Evolutionary conservation across 2,113 vertebrate species (phyloP), one percentile per base, ranked within the genome.

Genomic region (Geococcyx californianus): DNA sequence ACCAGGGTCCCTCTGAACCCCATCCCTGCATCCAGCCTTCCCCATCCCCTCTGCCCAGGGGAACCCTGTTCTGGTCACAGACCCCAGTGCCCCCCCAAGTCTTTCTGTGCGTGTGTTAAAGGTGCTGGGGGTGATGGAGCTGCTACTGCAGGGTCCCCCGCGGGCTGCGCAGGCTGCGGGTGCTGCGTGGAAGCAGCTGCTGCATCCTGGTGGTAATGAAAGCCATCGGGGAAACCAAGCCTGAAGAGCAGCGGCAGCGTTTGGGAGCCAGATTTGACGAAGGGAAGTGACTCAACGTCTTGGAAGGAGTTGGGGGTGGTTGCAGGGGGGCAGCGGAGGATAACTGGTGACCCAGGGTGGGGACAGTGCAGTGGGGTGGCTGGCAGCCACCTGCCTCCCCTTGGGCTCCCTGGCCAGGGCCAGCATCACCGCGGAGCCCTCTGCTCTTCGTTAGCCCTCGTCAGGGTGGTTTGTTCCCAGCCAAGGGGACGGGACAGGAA

Each of bases 271-370:
- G 89, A 95, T 94, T 86, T 51, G 76, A 54, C 4, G 33, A 70
- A 28, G 94, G 95, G 96, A 96, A 95, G 72, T 96, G 96, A 97
- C 75, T 97, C 92, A 97, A 92, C 59, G 85, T 88, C 94, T 96
- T 90, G 94, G 94, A 94, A 94, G 92, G 88, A 90, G 67, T 85
- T 60, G 85, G 88, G 79, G 90, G 88, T 11, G 83, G 78, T 2
- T 28, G 14, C 29, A 38, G 7, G 59, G 40, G 29, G n/a, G 40
- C 11, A 10, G 25, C 9, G 3, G 70, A 52, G 85, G 86, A 78
- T 83, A 90, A 31, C 7, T 78, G 16, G 12, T 94, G 89, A 92
- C 95, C 70, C 66, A 6, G 70, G 86, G 52, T 85, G 89, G 89
- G 92, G 89, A 90, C 86, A 70, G 16, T 59, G 2, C 8, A 2